Conservation (phyloP, 2,888 invertebrate genomes). For the Eulithis prunata region DNA sequence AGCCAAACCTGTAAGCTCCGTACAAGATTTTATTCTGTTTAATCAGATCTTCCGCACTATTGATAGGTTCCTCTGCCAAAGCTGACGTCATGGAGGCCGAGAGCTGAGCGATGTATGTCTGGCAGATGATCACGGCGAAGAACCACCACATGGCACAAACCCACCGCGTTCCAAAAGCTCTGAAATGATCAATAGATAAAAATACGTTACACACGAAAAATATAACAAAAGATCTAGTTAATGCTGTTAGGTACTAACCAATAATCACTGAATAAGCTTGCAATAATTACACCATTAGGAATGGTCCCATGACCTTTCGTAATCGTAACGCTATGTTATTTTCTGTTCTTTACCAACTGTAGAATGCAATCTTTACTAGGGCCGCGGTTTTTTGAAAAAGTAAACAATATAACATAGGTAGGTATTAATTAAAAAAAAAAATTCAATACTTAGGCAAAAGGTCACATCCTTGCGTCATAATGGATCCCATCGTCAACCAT, state of each 20-base stretch:
- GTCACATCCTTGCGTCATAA: conserved; percentile 97
- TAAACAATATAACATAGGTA: no score
- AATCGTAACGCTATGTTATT: no score
- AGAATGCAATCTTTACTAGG: no score
- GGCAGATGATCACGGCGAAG: conserved; percentile 95
- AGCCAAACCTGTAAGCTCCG: conserved; percentile 92
- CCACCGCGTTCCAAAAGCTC: conserved; percentile 95
- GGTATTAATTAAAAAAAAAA: no score
- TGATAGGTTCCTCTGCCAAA: conserved; percentile 93
- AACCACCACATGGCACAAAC: conserved; percentile 97
- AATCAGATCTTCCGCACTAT: conserved; percentile 95
- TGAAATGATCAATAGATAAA: conserved; percentile 54
- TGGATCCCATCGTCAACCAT: conserved; percentile 96
- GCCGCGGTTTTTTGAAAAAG: no score
- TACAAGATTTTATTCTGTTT: conserved; percentile 96
- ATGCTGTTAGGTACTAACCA: not conserved
- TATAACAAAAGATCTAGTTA: not conserved
- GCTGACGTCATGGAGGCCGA: conserved; percentile 96
- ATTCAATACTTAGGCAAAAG: conserved; percentile 91
- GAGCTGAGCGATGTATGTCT: conserved; percentile 97
- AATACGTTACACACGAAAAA: no score
- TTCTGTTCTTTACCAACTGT: no score
- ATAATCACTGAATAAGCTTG: no score
- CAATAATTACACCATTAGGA: no score
- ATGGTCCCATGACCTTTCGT: no score